These are phyloP conservation scores for Enteromius fasciolatus DNA, from an alignment of 2,797 vertebrate species.

Conservation along the genomic window DNA sequence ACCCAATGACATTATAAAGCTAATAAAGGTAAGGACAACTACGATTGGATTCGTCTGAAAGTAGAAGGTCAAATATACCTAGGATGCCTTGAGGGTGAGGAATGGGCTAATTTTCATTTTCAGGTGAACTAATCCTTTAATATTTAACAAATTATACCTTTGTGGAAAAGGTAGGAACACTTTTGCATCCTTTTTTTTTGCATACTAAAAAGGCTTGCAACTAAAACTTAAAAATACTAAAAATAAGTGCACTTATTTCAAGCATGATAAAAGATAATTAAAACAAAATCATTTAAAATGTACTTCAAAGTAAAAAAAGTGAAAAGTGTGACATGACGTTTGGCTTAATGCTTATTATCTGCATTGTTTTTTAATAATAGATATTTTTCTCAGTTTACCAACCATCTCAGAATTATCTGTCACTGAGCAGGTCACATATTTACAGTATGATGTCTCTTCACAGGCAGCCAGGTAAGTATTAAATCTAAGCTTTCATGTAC, in stretches of 20 bases:
- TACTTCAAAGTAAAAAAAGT: neutral
- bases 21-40: too few species aligned
- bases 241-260: neutral
- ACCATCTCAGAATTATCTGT: neutral
- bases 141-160: neutral
- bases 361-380: neutral
- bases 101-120: too few species aligned
- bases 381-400: neutral
- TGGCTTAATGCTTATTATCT: neutral
- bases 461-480: neutral
- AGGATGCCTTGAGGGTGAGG: too few species aligned
- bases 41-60: too few species aligned
- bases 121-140: neutral
- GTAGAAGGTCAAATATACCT: too few species aligned
- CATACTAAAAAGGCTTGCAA: neutral
- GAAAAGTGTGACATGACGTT: neutral
- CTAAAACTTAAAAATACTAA: neutral
- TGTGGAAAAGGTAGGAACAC: neutral
- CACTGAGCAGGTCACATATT: neutral
- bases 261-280: neutral
- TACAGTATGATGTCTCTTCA: neutral
- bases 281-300: neutral
- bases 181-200: neutral
- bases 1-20: too few species aligned
- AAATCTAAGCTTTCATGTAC: neutral